phyloP scores from a whole-genome alignment of 1,140 invertebrate genomes.

The Zophobas atratus region DNA sequence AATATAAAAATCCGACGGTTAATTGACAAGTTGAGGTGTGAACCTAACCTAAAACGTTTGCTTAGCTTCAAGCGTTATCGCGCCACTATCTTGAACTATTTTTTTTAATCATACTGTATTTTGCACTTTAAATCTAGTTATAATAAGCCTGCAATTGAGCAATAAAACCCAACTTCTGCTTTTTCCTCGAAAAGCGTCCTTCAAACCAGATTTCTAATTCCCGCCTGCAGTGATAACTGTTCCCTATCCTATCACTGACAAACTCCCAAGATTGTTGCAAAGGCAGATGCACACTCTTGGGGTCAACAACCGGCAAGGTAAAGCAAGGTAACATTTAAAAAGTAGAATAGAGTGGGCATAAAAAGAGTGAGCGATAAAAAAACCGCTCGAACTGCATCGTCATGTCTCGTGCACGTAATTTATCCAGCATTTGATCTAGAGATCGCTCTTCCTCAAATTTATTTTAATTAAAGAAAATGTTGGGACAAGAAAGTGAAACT shows the following conservation, averaged over 20 bases:
- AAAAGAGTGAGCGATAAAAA: conserved; percentile 9
- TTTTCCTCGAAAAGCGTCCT: no score
- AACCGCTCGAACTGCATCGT: background rate
- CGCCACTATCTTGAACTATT: no score
- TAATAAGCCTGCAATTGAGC: no score
- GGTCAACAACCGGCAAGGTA: conserved; percentile 46
- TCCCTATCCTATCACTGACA: background rate
- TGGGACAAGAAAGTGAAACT: conserved; percentile 2
- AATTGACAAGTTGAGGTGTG: no score
- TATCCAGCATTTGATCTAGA: conserved; percentile 5
- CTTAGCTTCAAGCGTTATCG: no score
- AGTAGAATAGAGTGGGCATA: conserved; percentile 33
- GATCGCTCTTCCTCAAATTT: background rate
- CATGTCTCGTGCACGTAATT: background rate
- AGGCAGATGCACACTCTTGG: conserved; percentile 41
- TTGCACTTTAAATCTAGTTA: no score
- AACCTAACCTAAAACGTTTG: no score
- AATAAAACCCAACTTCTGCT: no score
- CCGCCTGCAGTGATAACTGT: background rate
- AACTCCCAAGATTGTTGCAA: conserved; percentile 20
- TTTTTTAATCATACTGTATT: no score
- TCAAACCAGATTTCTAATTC: no score
- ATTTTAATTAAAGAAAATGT: conserved; percentile 3
- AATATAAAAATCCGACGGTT: no score
- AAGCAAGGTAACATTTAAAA: conserved; percentile 32